Conservation (phyloP, 2,888 invertebrate species). For the Hypselothyrea guttata region DNA sequence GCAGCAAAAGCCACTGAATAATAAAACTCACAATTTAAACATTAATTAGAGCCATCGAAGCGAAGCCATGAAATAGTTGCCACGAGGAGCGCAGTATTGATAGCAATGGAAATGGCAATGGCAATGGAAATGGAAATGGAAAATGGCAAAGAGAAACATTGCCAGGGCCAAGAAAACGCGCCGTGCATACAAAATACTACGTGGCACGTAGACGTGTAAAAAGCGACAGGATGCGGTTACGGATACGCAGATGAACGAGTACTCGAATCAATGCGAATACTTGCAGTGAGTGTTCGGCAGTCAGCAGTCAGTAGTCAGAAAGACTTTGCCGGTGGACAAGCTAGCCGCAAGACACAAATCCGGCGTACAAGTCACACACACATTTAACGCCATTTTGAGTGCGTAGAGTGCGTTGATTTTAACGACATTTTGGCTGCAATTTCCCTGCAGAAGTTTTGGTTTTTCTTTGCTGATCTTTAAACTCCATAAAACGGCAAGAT, state of each 20-base stretch:
- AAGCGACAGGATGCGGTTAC: slow-evolving; percentile 50
- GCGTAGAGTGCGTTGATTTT: slow-evolving; percentile 67
- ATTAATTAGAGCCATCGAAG: slow-evolving; percentile 78
- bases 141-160: background rate
- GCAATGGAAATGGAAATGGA: slow-evolving; percentile 7
- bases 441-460: slow-evolving; percentile 54
- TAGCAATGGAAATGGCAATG: background rate
- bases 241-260: slow-evolving; percentile 27
- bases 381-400: slow-evolving; percentile 65
- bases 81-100: slow-evolving; percentile 11
- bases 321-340: slow-evolving; percentile 29
- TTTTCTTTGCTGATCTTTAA: slow-evolving; percentile 8
- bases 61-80: slow-evolving; percentile 51
- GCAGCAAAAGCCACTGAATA: slow-evolving; percentile 44
- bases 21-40: slow-evolving; percentile 71
- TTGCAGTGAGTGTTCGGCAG: slow-evolving; percentile 31
- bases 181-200: slow-evolving; percentile 66
- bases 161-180: slow-evolving; percentile 33
- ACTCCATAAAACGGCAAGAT: slow-evolving; percentile 72
- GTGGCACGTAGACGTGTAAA: slow-evolving; percentile 56
- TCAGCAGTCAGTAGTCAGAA: slow-evolving; percentile 3
- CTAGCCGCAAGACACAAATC: slow-evolving; percentile 60
- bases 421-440: slow-evolving; percentile 72
- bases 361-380: slow-evolving; percentile 49
- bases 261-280: slow-evolving; percentile 26